Conservation (phyloP, 2,797 vertebrate genomes). For the Cirrhinus molitorella region DNA sequence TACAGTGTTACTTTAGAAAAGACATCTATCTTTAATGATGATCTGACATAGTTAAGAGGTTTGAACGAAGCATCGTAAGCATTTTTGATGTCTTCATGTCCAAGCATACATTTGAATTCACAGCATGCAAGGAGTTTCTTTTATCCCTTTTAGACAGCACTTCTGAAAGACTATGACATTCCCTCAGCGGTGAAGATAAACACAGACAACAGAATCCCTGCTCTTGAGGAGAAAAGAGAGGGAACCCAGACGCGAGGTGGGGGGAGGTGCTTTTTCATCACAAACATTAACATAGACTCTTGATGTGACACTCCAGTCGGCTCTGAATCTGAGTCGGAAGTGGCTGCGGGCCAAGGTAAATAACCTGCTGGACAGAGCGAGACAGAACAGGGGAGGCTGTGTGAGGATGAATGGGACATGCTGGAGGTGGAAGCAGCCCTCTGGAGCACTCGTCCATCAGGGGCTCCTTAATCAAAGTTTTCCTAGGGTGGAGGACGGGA, state of each 20-base stretch:
- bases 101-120: conserved; percentile 46
- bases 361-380: conserved; percentile 51
- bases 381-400: conserved; percentile 29
- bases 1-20: background rate
- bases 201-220: conserved; percentile 52
- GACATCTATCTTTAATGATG: background rate
- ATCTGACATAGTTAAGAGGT: conserved; percentile 4
- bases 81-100: conserved; percentile 29
- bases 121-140: conserved; percentile 62
- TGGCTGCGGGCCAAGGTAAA: conserved; percentile 59
- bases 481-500: conserved; percentile 29
- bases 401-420: conserved; percentile 55
- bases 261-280: conserved; percentile 23
- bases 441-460: conserved; percentile 41
- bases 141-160: conserved; percentile 57
- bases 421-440: conserved; percentile 46
- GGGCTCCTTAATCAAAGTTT: conserved; percentile 57
- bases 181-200: conserved; percentile 52
- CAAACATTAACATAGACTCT: conserved; percentile 50
- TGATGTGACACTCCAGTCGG: conserved; percentile 51
- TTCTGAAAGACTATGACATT: conserved; percentile 51
- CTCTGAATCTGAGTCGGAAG: conserved; percentile 55
- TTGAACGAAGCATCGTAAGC: background rate
- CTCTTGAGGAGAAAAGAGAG: conserved; percentile 36
- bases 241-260: conserved; percentile 6